Percentiles rank a stretch among this genome's conserved stretches.
Evolutionary conservation across 2,888 invertebrate genomes (phyloP).

Genomic region (Rhopalosiphum nymphaeae): DNA sequence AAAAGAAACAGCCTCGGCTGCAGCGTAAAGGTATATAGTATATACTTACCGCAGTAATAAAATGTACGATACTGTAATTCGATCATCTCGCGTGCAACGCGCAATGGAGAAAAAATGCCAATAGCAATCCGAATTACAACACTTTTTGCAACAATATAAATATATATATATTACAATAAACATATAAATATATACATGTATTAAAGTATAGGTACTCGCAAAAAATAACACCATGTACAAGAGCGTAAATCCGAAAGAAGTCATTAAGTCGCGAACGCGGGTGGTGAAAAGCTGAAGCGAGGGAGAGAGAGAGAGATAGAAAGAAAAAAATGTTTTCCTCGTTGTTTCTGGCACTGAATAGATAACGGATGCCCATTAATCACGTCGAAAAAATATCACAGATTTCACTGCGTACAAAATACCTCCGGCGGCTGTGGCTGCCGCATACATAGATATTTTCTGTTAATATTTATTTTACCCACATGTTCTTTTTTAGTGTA

Average conservation of each 20-base stretch:
- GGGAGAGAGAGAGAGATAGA: background rate
- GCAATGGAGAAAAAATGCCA: background rate
- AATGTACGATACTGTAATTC: background rate
- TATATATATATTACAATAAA: background rate
- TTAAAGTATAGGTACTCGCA: background rate
- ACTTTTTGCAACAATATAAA: background rate
- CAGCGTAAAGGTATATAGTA: background rate
- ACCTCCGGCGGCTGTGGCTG: slow-evolving; percentile 44
- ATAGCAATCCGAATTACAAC: slow-evolving; percentile 24
- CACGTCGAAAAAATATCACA: slow-evolving; percentile 51
- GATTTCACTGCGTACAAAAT: slow-evolving; percentile 54
- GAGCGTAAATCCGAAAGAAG: background rate
- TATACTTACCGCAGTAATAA: background rate
- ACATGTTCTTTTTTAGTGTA: slow-evolving; percentile 49
- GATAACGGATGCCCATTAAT: slow-evolving; percentile 60
- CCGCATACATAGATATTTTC: slow-evolving; percentile 40
- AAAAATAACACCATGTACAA: background rate
- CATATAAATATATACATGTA: background rate
- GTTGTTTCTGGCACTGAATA: slow-evolving; percentile 49
- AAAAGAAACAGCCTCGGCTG: background rate
- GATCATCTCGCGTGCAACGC: slow-evolving; percentile 34
- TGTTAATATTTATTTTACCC: slow-evolving; percentile 59
- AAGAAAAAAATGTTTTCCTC: slow-evolving; percentile 38
- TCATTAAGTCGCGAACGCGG: slow-evolving; percentile 2
- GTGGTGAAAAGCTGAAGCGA: background rate